These are phyloP conservation scores for Glyptemys insculpta DNA, from an alignment of 2,797 vertebrate genomes.

Conservation along the genomic window DNA sequence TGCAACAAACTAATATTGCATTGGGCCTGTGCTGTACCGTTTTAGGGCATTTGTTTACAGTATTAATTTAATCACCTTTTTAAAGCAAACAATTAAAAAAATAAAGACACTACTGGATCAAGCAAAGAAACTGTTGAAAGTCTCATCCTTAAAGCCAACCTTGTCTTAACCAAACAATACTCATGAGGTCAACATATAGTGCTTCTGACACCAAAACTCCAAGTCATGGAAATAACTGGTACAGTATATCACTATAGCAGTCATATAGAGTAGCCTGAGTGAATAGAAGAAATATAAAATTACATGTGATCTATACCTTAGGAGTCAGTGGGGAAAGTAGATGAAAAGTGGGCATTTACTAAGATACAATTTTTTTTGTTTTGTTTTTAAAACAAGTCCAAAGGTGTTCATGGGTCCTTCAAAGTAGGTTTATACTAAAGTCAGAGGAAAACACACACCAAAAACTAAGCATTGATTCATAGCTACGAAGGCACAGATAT, in stretches of 20 bases:
- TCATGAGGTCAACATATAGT: neutral
- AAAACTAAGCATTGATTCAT: neutral
- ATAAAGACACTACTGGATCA: neutral
- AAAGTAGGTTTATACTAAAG: neutral
- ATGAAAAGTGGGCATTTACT: neutral
- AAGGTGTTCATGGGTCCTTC: neutral
- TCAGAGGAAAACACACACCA: neutral
- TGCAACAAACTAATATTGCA: slow-evolving; percentile 5
- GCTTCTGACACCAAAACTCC: neutral
- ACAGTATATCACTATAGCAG: neutral
- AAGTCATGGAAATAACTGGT: neutral
- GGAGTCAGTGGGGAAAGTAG: neutral
- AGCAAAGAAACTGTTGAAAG: neutral
- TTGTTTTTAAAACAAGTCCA: neutral
- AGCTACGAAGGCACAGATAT: neutral
- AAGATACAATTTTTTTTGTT: neutral
- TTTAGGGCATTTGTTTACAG: neutral
- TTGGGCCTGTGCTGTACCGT: neutral
- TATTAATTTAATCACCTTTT: rapidly evolving
- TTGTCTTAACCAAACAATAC: neutral
- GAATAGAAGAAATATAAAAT: neutral
- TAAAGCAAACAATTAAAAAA: neutral
- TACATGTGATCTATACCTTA: neutral
- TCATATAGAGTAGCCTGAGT: rapidly evolving
- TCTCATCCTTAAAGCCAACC: slow-evolving; percentile 8